phyloP scores from a whole-genome alignment of 2,797 vertebrate genomes.

The Enteromius radiatus region DNA sequence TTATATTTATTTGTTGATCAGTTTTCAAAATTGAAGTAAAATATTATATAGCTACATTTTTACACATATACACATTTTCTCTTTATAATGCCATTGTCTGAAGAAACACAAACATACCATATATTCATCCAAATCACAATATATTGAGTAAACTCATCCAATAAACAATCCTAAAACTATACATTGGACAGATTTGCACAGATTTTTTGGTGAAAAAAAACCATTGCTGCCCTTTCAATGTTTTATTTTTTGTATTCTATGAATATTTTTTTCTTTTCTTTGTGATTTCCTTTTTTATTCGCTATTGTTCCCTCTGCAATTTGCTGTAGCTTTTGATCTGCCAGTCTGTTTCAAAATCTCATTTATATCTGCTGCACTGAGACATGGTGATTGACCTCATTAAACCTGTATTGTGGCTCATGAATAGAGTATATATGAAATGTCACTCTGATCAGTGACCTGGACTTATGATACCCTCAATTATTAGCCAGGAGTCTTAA shows the following conservation, averaged over 20 bases:
- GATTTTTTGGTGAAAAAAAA: no score
- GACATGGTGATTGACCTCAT: slow-evolving; percentile 48
- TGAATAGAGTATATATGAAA: slow-evolving; percentile 43
- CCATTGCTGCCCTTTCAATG: background rate
- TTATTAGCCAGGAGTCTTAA: background rate
- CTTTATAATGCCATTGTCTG: background rate
- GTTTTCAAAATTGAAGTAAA: background rate
- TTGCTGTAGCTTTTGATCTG: slow-evolving; percentile 48
- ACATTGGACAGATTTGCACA: background rate
- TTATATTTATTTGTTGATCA: background rate
- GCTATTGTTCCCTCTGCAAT: slow-evolving; percentile 5
- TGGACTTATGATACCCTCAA: slow-evolving; percentile 45
- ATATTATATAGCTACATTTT: background rate
- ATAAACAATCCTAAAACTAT: background rate
- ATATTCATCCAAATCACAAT: background rate
- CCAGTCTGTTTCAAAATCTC: background rate
- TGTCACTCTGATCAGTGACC: slow-evolving; percentile 48
- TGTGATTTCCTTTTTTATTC: slow-evolving; percentile 5
- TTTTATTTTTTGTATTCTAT: background rate
- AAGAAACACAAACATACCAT: background rate
- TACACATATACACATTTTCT: background rate
- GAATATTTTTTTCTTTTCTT: no score
- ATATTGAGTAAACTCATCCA: background rate
- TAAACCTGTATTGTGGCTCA: slow-evolving; percentile 45
- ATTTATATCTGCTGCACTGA: slow-evolving; percentile 4